Evolutionary conservation across 2,888 invertebrate genomes (phyloP), one percentile per base, ranked within the genome.

Genomic region (Drosophila mercatorum): DNA sequence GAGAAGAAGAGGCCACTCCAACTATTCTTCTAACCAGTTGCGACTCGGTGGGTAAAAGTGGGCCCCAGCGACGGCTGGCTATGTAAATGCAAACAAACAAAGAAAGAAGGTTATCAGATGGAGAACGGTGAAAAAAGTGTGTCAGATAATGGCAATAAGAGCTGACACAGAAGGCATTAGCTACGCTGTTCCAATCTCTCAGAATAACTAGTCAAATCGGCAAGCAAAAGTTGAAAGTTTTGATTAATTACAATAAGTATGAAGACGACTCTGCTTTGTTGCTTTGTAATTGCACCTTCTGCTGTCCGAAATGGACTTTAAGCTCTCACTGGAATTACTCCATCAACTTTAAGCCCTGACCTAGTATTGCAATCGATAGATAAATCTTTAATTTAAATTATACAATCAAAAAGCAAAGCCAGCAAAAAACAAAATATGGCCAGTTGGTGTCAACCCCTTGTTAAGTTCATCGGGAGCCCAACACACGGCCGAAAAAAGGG

Each of bases 31-130:
- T 52, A 80, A 68, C 80, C 63, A 76, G 77, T 68, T 68, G 41
- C 63, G n/a, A 66, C 5, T 22, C 5, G 44, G 36, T 2, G 46
- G 55, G 75, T 66, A 75, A 75, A 77, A 78, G 80, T 78, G 53
- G 67, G 61, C 58, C 40, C 17, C 31, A 46, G 52, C 60, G 26
- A 17, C 55, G 31, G 7, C 38, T 22, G 49, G 17, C 73, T 53
- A 58, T 66, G 65, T 49, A 70, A 69, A 62, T 56, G 55, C 38
- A 44, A 22, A 40, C 28, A 47, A 36, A 53, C 26, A 38, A 36
- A 65, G 56, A 57, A 61, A 41, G 49, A 52, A n/a, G 71, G 71
- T 58, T 77, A 77, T 79, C 80, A 44, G 63, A 66, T 76, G 65
- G 62, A 47, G 44, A 47, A 57, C 53, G 51, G 38, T 43, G 46